Base-by-base conservation (phyloP, 2,797 vertebrate species). In the Lutjanus campechanus region DNA sequence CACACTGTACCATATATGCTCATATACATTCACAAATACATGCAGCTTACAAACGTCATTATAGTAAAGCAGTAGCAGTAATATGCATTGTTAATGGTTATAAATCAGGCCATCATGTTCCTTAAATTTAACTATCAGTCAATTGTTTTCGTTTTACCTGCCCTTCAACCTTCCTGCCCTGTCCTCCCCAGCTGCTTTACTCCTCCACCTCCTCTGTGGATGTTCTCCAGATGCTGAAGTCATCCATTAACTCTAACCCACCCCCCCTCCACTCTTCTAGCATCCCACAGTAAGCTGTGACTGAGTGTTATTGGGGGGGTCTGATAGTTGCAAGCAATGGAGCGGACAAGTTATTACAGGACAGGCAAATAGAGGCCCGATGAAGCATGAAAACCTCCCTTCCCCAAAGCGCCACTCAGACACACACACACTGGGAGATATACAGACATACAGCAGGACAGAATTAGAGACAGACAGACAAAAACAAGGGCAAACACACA, bases 321-420 rank as follows among this genome's bases (percentile, higher is more conserved):
- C 77, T 91, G 88, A 93, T 93, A 86, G 93, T 88, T 76, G 87
- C 84, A 64, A 77, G 87, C 92, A 93, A 91, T 92, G 87, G 82
- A 93, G 92, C 93, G 56, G 76, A 92, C 89, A 91, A 93, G 90
- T 92, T 94, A 92, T 95, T 95, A 94, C 91, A 93, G 89, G 90
- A 90, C 90, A 91, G 90, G 88, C 92, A 94, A 94, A 93, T 92
- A 88, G 90, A 90, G 82, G 77, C 70, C 82, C 79, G 82, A 92
- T 93, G 87, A 88, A 95, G 93, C 93, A 91, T 91, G 89, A 91
- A 91, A 91, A 87, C 76, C 69, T 90, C 76, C 81, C 81, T 84
- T 83, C 69, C 85, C 73, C 77, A 76, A 88, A 88, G 88, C 72
- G 15, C 71, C 56, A 55, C 51, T 50, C 66, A 76, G 53, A 66